Base-by-base conservation (phyloP, 1,140 invertebrate genomes). In the Orussus abietinus region DNA sequence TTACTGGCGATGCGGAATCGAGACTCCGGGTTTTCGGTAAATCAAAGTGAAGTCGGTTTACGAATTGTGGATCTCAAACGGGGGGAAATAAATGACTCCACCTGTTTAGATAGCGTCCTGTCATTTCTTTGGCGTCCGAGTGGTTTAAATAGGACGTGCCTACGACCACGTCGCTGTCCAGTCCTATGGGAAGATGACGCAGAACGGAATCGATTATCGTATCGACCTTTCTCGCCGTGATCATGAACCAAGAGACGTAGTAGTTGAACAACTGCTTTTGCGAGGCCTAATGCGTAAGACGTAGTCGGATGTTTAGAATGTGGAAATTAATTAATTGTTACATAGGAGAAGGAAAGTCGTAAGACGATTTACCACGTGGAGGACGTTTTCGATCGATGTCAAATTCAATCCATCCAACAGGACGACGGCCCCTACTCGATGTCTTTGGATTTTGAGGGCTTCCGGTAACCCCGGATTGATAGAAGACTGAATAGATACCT, bases 211-310 rank as follows among this genome's bases (percentile, higher is more conserved):
- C 57, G 15, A 63, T 51, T 5, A 49, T 39, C 1, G 49, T 40
- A 6, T 62, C 57, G 0, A 49, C 41, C 4, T 50, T 41, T 26
- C 51, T 53, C 15, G 43, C 46, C 0, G 53, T 59, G 18, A 66
- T 51, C 38, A 66, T 29, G 14, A 66, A 36, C 64, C 64, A 66
- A 0, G 64, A 66, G 2, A 65, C 44, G 22, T 64, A 65, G 38
- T 66, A 65, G 38, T 65, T 60, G 14, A 56, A 65, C 0, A 59
- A 39, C 14, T 49, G 53, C 38, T 64, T 66, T 33, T 65, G 59
- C 1, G 64, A 66, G 5, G 64, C 64, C 64, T 66, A 12, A 17
- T 42, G 36, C 7, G 14, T 28, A 13, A 2, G 17, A 6, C 19
- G 22, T 12, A 25, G 18, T 47, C 13, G 12, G 17, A 0, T 1